Evolutionary conservation across 2,888 invertebrate species (phyloP).

Genomic region (Drosophila leonis): DNA sequence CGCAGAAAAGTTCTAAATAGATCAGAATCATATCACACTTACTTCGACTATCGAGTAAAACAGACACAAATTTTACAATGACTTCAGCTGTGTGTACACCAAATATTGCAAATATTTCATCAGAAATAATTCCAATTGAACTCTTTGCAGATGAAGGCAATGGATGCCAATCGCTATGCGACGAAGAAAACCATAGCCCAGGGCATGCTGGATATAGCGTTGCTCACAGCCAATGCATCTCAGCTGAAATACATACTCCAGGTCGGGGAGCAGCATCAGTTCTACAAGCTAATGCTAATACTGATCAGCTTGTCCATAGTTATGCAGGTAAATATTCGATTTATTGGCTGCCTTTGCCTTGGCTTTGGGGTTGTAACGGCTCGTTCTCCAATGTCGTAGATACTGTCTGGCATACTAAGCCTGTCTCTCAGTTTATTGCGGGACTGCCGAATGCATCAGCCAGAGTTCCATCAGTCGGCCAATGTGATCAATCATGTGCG

Average conservation of each 20-base stretch:
- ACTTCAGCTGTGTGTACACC: conserved; percentile 25
- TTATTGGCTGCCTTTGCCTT: neutral
- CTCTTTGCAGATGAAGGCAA: conserved; percentile 88
- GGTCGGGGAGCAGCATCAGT: conserved; percentile 93
- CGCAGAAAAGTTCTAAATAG: conserved; percentile 5
- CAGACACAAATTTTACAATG: conserved; percentile 33
- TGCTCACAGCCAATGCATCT: conserved; percentile 94
- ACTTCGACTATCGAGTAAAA: neutral
- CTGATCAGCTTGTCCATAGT: conserved; percentile 93
- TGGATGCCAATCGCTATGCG: conserved; percentile 95
- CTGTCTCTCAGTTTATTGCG: conserved; percentile 90
- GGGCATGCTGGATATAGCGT: conserved; percentile 95
- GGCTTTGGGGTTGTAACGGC: conserved; percentile 45
- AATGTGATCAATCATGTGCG: conserved; percentile 90
- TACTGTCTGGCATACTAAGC: conserved; percentile 91
- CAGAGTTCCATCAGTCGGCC: conserved; percentile 90
- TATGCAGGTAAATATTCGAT: conserved; percentile 89
- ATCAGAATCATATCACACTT: conserved; percentile 17
- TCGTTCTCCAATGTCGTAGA: conserved; percentile 86
- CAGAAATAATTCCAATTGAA: neutral
- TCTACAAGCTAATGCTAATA: conserved; percentile 92
- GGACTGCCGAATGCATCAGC: conserved; percentile 91
- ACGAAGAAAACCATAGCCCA: conserved; percentile 97
- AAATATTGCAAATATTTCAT: neutral
- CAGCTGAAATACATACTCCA: conserved; percentile 94